Percentiles rank a stretch among this genome's conserved stretches.
Conservation (phyloP, 92 coral and sea anemone species). For the Pocillopora meandrina region DNA sequence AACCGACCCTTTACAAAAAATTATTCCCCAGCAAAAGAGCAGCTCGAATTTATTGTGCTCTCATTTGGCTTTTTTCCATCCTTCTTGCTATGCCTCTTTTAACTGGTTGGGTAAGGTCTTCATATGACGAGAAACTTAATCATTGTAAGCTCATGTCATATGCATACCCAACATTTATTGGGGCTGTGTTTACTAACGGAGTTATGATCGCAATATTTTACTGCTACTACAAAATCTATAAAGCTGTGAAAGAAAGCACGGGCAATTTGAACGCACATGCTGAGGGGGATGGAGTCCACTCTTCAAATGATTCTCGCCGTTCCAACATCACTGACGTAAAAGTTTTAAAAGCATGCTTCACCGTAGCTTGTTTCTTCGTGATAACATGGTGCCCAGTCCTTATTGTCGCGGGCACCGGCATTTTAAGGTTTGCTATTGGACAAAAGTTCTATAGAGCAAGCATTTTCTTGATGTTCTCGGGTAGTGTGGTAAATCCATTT, state of each 20-base stretch:
- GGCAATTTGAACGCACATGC: constrained; percentile 23
- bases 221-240: constrained; percentile 47
- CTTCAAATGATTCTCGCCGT: neutral
- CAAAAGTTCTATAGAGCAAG: constrained; percentile 30
- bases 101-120: too few species aligned
- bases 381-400: neutral
- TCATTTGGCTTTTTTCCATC: too few species aligned
- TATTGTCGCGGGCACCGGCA: neutral
- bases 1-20: too few species aligned
- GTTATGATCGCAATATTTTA: neutral
- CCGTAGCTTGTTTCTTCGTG: constrained; percentile 2
- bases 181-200: too few species aligned
- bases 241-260: constrained; percentile 48
- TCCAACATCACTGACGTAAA: neutral
- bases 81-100: too few species aligned
- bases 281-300: neutral
- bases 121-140: too few species aligned
- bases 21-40: too few species aligned
- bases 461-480: constrained; percentile 51
- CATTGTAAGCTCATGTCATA: too few species aligned
- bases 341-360: neutral
- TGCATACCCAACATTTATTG: too few species aligned
- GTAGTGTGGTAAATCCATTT: constrained; percentile 53
- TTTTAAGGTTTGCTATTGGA: constrained; percentile 1
- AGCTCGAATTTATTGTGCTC: too few species aligned